phyloP scores from a whole-genome alignment of 2,797 vertebrate species.

The Echeneis naucrates region DNA sequence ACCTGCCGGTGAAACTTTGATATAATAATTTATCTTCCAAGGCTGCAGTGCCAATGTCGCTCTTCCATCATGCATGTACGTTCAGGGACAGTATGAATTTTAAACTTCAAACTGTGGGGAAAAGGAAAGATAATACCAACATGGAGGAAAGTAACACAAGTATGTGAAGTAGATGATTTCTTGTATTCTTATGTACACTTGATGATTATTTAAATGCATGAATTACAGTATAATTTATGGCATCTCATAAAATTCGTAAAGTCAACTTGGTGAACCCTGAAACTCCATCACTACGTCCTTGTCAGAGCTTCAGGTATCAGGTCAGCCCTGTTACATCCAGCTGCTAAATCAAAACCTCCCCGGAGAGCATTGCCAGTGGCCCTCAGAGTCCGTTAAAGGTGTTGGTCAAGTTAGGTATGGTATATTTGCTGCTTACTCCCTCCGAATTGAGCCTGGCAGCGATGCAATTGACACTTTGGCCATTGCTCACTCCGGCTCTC shows the following conservation, averaged over 20 bases:
- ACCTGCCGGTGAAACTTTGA: too few species aligned
- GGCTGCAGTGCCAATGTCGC: too few species aligned
- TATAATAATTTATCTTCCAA: too few species aligned
- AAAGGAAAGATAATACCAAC: too few species aligned
- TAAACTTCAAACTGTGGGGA: too few species aligned
- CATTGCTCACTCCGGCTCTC: conserved; percentile 58
- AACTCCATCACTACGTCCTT: conserved; percentile 3
- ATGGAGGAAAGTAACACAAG: background rate
- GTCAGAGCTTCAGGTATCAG: conserved; percentile 13
- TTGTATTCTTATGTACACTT: background rate
- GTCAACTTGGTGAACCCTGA: background rate
- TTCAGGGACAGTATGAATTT: background rate
- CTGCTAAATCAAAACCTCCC: conserved; percentile 27
- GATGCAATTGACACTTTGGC: conserved; percentile 54
- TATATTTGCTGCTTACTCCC: conserved; percentile 57
- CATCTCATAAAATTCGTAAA: background rate
- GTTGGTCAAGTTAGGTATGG: conserved; percentile 43
- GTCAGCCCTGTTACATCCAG: background rate
- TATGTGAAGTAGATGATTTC: background rate
- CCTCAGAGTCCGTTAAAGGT: conserved; percentile 41
- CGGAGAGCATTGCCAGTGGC: conserved; percentile 15
- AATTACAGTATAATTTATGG: background rate
- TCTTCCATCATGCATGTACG: too few species aligned
- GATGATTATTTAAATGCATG: background rate
- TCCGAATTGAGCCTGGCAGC: conserved; percentile 61